These are phyloP conservation scores for Oryzias melastigma DNA, from an alignment of 2,113 vertebrate species.

Conservation along the genomic window DNA sequence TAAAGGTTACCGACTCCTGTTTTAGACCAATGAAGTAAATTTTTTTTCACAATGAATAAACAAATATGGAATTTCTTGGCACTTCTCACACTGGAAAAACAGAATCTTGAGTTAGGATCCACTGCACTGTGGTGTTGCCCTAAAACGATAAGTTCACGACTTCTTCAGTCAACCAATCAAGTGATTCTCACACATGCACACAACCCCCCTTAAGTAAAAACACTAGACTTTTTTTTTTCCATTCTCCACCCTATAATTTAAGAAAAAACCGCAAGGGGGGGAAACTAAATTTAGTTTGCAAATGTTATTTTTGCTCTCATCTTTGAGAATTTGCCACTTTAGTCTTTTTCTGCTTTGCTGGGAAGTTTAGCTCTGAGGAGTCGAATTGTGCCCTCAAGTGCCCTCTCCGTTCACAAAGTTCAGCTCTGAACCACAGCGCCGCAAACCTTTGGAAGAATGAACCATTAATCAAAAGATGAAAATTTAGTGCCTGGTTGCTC, in stretches of 20 bases:
- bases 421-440: slow-evolving; percentile 18
- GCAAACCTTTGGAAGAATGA: slow-evolving; percentile 23
- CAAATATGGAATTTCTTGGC: not conserved
- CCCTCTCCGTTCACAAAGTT: slow-evolving; percentile 37
- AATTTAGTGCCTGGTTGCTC: slow-evolving; percentile 13
- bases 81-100: slow-evolving; percentile 9
- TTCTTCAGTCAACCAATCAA: slow-evolving; percentile 28
- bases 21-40: no score
- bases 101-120: slow-evolving; percentile 12
- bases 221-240: slow-evolving; percentile 29
- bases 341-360: slow-evolving; percentile 40
- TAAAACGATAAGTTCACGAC: slow-evolving; percentile 37
- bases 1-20: no score
- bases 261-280: slow-evolving; percentile 46
- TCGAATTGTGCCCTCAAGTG: slow-evolving; percentile 37
- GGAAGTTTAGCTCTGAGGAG: slow-evolving; percentile 28
- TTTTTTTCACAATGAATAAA: not conserved
- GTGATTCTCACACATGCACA: slow-evolving; percentile 18
- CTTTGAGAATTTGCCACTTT: slow-evolving; percentile 62
- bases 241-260: slow-evolving; percentile 68
- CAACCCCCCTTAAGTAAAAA: slow-evolving; percentile 43
- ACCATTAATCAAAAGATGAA: slow-evolving; percentile 36
- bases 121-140: slow-evolving; percentile 18
- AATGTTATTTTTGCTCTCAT: slow-evolving; percentile 68
- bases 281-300: slow-evolving; percentile 57